phyloP scores from a whole-genome alignment of 1,140 invertebrate species.

The Neotoxoptera formosana region DNA sequence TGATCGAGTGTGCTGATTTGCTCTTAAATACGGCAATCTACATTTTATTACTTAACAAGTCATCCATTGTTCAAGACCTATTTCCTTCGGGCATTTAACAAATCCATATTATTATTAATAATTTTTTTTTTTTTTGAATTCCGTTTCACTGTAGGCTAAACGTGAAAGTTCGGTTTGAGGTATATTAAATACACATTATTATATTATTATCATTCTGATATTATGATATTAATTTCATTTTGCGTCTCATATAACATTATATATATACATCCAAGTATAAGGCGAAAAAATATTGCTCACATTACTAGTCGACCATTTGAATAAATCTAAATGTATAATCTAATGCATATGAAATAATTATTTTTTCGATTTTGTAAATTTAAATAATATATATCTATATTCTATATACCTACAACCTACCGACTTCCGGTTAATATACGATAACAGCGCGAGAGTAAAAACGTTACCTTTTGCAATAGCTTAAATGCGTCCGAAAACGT shows the following conservation, averaged over 20 bases:
- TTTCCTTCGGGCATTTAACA: conserved; percentile 43
- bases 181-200: neutral
- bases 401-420: too few relatives aligned
- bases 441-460: neutral
- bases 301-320: too few relatives aligned
- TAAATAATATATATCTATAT: neutral
- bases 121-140: conserved; percentile 1
- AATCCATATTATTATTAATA: conserved; percentile 17
- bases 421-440: neutral
- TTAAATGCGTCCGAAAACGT: neutral
- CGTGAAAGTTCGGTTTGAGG: neutral
- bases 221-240: conserved; percentile 18
- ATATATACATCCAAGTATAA: too few relatives aligned
- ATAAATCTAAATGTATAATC: too few relatives aligned
- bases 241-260: neutral
- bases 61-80: conserved; percentile 40
- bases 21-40: conserved; percentile 38
- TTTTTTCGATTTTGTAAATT: neutral
- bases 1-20: conserved; percentile 23
- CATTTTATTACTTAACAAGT: conserved; percentile 45
- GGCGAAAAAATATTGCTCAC: too few relatives aligned
- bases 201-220: neutral
- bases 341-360: neutral
- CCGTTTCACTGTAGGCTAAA: neutral
- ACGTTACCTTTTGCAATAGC: neutral